Percentiles rank a stretch among this genome's conserved stretches.
These are phyloP conservation scores for Poicephalus gulielmi DNA, from an alignment of 2,113 vertebrate species.

Conservation along the genomic window DNA sequence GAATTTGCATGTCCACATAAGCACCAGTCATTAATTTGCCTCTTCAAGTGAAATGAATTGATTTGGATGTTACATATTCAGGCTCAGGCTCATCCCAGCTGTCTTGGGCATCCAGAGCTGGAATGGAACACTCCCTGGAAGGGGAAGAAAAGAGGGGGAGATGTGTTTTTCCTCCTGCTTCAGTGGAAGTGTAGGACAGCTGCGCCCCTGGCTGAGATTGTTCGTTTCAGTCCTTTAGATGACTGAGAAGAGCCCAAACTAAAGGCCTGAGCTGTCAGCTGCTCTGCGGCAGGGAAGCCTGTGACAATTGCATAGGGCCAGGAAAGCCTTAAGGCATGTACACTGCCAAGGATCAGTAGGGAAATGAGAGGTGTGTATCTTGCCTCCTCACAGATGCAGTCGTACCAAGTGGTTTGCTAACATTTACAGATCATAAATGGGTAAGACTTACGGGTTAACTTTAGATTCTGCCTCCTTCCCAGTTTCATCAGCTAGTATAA, in stretches of 20 bases:
- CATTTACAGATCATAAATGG: not conserved
- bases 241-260: not conserved
- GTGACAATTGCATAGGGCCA: not conserved
- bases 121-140: not conserved
- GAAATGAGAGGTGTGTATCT: not conserved
- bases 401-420: not conserved
- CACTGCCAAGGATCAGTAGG: not conserved
- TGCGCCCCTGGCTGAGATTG: not conserved
- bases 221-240: not conserved
- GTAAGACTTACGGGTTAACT: conserved; percentile 84
- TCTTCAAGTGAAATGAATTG: not conserved
- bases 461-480: conserved; percentile 75
- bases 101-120: not conserved
- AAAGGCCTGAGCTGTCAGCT: not conserved
- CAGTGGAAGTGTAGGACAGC: not conserved
- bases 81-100: not conserved
- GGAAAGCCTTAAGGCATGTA: not conserved
- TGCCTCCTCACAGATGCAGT: not conserved
- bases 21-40: not conserved
- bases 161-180: not conserved
- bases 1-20: not conserved
- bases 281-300: not conserved
- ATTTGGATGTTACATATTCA: not conserved
- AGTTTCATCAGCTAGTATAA: conserved; percentile 73
- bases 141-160: not conserved